Evolutionary conservation across 2,888 invertebrate species (phyloP).

Genomic region (Limnephilus marmoratus): DNA sequence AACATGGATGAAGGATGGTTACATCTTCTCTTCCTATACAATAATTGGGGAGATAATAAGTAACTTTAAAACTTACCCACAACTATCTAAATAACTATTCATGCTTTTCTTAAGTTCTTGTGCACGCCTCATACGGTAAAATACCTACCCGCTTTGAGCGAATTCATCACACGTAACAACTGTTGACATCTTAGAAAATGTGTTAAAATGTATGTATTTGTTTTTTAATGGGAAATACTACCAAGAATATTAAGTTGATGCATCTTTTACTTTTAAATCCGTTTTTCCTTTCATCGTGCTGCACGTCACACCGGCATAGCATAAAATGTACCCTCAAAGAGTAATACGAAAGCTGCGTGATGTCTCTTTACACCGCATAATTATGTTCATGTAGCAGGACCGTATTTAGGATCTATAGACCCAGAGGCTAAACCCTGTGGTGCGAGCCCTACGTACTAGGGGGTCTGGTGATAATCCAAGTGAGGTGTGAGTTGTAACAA

Average conservation of each 20-base stretch:
- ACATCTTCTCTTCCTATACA: neutral
- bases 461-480: no score
- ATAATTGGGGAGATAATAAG: neutral
- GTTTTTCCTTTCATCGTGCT: neutral
- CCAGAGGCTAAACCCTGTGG: no score
- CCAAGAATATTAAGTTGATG: conserved; percentile 12
- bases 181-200: conserved; percentile 23
- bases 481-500: no score
- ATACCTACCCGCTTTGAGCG: neutral
- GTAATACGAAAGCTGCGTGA: neutral
- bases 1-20: neutral
- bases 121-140: neutral
- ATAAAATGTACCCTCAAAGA: neutral
- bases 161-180: conserved; percentile 2
- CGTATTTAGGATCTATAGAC: no score
- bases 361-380: neutral
- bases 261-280: neutral
- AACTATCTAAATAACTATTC: neutral
- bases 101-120: neutral
- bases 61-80: neutral
- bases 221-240: neutral
- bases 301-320: neutral
- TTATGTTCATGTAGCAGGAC: no score
- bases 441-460: no score
- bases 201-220: neutral